A percentile compares a stretch with the other conserved stretches of the same genome.
phyloP scores from a whole-genome alignment of 2,888 invertebrate genomes.

The Scelioninae gen. 1 region DNA sequence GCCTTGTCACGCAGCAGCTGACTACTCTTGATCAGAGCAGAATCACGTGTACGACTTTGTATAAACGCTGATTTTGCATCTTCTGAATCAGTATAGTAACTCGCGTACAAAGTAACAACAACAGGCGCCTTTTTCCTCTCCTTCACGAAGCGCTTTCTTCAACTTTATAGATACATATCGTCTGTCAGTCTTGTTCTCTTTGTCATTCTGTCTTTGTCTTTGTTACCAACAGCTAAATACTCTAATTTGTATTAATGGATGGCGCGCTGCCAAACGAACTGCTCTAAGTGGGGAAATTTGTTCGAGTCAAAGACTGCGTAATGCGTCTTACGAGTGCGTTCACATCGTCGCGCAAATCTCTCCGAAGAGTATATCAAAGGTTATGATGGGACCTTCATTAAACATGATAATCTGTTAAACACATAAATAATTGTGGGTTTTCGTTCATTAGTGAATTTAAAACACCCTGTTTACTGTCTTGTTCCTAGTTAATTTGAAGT shows the following conservation, averaged over 20 bases:
- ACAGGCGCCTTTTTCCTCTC: background rate
- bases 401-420: background rate
- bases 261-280: slow-evolving; percentile 77
- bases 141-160: slow-evolving; percentile 17
- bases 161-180: slow-evolving; percentile 1
- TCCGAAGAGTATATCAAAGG: slow-evolving; percentile 28
- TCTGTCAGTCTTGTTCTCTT: background rate
- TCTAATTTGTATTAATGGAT: slow-evolving; percentile 81
- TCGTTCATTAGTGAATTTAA: no score
- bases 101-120: slow-evolving; percentile 5
- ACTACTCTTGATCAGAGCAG: slow-evolving; percentile 23
- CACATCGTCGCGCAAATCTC: slow-evolving; percentile 38
- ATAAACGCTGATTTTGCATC: slow-evolving; percentile 20
- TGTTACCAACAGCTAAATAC: slow-evolving; percentile 76
- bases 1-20: slow-evolving; percentile 38
- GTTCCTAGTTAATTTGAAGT: no score
- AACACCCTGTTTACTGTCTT: no score
- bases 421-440: no score
- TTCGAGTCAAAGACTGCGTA: slow-evolving; percentile 54
- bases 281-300: slow-evolving; percentile 35
- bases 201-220: slow-evolving; percentile 46
- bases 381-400: slow-evolving; percentile 1
- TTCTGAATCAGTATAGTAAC: slow-evolving; percentile 16
- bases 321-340: slow-evolving; percentile 56
- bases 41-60: slow-evolving; percentile 27